Base-by-base conservation (phyloP, 1,140 invertebrate genomes). In the Hesperophylax magnus region DNA sequence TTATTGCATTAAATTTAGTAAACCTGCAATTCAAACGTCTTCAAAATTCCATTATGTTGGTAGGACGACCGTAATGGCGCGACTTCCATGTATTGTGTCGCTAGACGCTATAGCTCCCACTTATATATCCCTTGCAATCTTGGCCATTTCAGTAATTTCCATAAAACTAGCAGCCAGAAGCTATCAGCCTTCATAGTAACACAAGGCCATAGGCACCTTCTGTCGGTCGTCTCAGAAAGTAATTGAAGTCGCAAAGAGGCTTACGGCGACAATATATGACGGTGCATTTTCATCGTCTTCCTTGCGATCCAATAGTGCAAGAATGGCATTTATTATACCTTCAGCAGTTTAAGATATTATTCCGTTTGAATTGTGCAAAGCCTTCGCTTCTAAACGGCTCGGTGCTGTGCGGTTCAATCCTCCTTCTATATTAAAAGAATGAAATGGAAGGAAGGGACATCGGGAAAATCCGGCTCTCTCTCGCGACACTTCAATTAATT, bases 191-290 rank as follows among this genome's bases (percentile, higher is more conserved):
- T 4, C 20, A 0, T 58, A 58, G 56, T n/a, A 18, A 17, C 18
- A 58, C 20, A 9, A 11, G 56, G 11, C 63, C 63, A 27, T 65
- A 69, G 65, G 65, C 61, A 61, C 54, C 58, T 75, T 56, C 52
- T 34, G 76, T n/a, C 58, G 56, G 56, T 74, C 77, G 78, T 61
- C 77, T 79, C 69, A 54, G 79, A 78, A 81, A 81, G 82, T 83
- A 83, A 83, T 83, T 83, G 82, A 83, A 83, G 82, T 83, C 79
- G 78, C 82, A 83, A 81, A 83, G 82, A 83, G 82, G 79, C 82
- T 83, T 83, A 83, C 82, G 77, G 34, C 47, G 75, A 83, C 82
- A 81, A 81, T 83, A 81, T 83, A 81, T 81, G 79, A 83, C 79
- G 82, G 79, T 83, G 82, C 82, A 83, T 78, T 83, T 83, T 81